phyloP scores from a whole-genome alignment of 2,888 invertebrate genomes.

The Eilema caniola region DNA sequence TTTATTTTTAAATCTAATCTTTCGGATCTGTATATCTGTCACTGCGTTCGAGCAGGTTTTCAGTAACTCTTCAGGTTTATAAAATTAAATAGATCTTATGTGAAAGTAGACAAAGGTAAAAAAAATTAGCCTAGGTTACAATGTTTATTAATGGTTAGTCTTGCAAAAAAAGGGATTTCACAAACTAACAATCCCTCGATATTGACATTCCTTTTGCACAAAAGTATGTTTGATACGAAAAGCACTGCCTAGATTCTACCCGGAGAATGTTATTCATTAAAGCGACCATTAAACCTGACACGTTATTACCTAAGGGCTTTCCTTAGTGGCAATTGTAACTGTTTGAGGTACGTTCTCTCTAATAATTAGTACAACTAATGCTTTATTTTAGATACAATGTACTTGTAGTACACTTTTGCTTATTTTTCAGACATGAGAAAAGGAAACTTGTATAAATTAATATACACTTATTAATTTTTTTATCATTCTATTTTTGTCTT shows the following conservation, averaged over 20 bases:
- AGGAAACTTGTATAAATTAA: no score
- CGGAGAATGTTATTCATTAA: slow-evolving; percentile 24
- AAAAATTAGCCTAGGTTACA: not conserved
- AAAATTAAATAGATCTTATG: no score
- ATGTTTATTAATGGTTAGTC: not conserved
- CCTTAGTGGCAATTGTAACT: slow-evolving; percentile 25
- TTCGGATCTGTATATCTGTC: no score
- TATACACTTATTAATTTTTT: no score
- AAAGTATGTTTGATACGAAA: slow-evolving; percentile 14
- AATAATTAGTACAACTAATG: slow-evolving; percentile 27
- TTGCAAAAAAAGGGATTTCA: not conserved
- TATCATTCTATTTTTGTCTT: no score
- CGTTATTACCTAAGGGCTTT: slow-evolving; percentile 30
- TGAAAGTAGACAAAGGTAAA: no score
- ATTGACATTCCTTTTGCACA: not conserved
- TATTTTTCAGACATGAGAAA: not conserved
- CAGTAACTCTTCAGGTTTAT: no score
- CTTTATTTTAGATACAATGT: slow-evolving; percentile 17
- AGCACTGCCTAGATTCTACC: not conserved
- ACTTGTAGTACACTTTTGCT: not conserved
- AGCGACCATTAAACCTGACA: slow-evolving; percentile 29
- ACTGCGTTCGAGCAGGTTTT: no score
- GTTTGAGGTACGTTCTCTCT: slow-evolving; percentile 17
- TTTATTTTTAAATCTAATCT: no score
- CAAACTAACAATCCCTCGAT: not conserved